Evolutionary conservation across 2,888 invertebrate species (phyloP).

Genomic region (Rapana venosa): DNA sequence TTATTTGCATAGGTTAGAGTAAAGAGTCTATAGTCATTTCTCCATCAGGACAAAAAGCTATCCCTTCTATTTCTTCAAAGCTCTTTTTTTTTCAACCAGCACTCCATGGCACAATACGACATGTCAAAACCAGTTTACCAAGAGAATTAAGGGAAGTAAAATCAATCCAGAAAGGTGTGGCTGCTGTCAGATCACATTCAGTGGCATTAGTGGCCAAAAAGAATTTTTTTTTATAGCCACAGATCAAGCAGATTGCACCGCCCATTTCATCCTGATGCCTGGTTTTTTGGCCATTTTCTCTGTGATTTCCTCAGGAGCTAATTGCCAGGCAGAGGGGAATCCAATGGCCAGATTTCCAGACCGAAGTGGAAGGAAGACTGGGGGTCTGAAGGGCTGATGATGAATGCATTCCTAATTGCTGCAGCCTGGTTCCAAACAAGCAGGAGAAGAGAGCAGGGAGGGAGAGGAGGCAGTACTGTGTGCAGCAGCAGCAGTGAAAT

Average conservation of each 20-base stretch:
- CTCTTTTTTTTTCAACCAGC: background rate
- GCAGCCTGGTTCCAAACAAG: slow-evolving; percentile 27
- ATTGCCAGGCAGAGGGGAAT: slow-evolving; percentile 9
- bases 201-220: background rate
- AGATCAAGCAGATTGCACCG: slow-evolving; percentile 20
- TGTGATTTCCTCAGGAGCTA: slow-evolving; percentile 13
- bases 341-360: slow-evolving; percentile 27
- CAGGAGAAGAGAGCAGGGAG: background rate
- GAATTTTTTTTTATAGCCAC: background rate
- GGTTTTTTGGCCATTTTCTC: slow-evolving; percentile 24
- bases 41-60: no score
- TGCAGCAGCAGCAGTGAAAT: slow-evolving; percentile 15
- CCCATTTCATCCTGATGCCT: slow-evolving; percentile 18
- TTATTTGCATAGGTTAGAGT: no score
- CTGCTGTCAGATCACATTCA: background rate
- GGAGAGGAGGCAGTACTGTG: background rate
- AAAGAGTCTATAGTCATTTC: no score
- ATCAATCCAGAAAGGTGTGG: background rate
- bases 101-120: background rate
- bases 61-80: background rate
- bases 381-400: slow-evolving; percentile 20
- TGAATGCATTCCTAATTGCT: slow-evolving; percentile 36
- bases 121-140: background rate
- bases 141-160: no score
- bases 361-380: background rate